phyloP scores from a whole-genome alignment of 2,797 vertebrate genomes.

The Merluccius polli region DNA sequence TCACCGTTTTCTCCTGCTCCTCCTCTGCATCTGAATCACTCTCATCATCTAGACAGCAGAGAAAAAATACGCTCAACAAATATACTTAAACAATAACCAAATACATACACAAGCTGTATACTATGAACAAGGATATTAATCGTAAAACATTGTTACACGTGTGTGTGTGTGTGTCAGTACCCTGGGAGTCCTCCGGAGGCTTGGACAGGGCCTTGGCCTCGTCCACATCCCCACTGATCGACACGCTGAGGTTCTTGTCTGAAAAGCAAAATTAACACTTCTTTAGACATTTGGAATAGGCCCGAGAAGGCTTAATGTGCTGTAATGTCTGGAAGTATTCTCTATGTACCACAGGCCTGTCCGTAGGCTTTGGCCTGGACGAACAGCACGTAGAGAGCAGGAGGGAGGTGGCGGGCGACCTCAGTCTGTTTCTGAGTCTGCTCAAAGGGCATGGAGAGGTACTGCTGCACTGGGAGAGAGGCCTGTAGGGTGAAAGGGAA shows the following conservation, averaged over 20 bases:
- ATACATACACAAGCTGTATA: not conserved
- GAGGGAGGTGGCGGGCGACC: slow-evolving; percentile 88
- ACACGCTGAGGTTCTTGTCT: slow-evolving; percentile 89
- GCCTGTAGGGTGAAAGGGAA: slow-evolving; percentile 72
- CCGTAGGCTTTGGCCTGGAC: slow-evolving; percentile 94
- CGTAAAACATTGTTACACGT: not conserved
- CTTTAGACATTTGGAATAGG: not conserved
- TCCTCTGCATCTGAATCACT: slow-evolving; percentile 96
- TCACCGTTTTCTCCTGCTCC: slow-evolving; percentile 96
- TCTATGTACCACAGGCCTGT: slow-evolving; percentile 86
- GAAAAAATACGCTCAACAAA: slow-evolving; percentile 4
- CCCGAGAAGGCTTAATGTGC: not conserved
- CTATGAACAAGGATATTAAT: no score
- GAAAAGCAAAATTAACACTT: slow-evolving; percentile 14
- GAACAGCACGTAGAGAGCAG: slow-evolving; percentile 92
- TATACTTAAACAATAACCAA: not conserved
- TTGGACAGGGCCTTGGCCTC: slow-evolving; percentile 97
- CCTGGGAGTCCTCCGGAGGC: slow-evolving; percentile 94
- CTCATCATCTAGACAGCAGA: slow-evolving; percentile 84
- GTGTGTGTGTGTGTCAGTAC: slow-evolving; percentile 58
- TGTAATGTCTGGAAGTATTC: not conserved
- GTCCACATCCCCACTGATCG: slow-evolving; percentile 91
- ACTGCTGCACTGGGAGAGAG: slow-evolving; percentile 93
- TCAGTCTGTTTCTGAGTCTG: slow-evolving; percentile 93
- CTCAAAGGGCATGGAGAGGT: slow-evolving; percentile 93